A percentile compares a stretch with the other conserved stretches of the same genome.
Conservation (phyloP, 2,888 invertebrate species). For the Heliconius aoede region DNA sequence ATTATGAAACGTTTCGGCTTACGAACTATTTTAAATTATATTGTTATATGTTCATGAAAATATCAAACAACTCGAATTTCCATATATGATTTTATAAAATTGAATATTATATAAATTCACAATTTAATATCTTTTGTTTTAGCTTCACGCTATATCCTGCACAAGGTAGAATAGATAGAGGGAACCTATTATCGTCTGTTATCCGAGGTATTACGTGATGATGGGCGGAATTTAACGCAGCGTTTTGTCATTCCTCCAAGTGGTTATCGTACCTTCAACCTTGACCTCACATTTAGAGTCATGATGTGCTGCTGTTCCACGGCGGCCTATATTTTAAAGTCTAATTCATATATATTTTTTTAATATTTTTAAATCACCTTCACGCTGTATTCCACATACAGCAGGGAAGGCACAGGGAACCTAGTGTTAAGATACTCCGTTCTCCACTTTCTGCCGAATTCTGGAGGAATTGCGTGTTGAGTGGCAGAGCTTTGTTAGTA, state of each 20-base stretch:
- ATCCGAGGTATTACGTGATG: background rate
- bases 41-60: background rate
- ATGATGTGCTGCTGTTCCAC: background rate
- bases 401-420: too few species aligned
- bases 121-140: background rate
- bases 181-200: background rate
- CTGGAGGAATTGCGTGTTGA: too few species aligned
- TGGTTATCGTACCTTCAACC: too few species aligned
- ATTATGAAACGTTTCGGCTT: background rate
- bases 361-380: too few species aligned
- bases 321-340: background rate
- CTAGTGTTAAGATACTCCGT: too few species aligned
- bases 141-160: background rate
- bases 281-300: too few species aligned
- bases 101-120: background rate
- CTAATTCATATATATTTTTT: background rate
- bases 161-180: background rate
- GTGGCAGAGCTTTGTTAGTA: too few species aligned
- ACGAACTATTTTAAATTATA: background rate
- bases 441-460: too few species aligned
- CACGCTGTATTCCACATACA: too few species aligned
- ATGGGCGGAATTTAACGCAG: too few species aligned
- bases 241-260: too few species aligned
- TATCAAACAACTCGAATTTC: background rate
- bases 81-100: background rate